These are phyloP conservation scores for Anguilla megastoma DNA, from an alignment of 2,797 vertebrate genomes.

Conservation along the genomic window DNA sequence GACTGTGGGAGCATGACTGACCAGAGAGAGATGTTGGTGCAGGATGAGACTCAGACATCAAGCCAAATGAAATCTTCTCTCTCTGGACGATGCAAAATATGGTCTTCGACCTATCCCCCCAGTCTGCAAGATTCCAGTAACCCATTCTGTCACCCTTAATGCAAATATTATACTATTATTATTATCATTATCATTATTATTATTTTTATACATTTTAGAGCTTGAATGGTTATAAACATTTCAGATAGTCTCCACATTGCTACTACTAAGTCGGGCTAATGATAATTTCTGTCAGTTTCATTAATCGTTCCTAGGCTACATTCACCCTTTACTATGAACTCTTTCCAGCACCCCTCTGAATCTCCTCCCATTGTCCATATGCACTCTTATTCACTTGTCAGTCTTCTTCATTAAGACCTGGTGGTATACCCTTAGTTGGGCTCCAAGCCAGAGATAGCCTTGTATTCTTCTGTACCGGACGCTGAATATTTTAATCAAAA, in stretches of 20 bases:
- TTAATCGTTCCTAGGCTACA: not conserved
- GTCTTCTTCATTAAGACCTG: not conserved
- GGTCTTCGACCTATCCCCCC: no score
- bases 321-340: no score
- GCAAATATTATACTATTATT: no score
- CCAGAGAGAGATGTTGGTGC: no score
- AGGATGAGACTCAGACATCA: no score
- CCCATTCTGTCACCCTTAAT: no score
- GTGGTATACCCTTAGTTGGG: not conserved
- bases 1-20: no score
- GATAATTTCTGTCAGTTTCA: not conserved
- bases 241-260: not conserved
- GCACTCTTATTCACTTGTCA: not conserved
- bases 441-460: not conserved
- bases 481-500: not conserved
- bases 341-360: no score
- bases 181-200: not conserved
- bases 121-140: no score
- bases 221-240: not conserved
- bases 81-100: no score
- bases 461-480: not conserved
- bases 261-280: not conserved
- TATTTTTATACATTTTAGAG: not conserved
- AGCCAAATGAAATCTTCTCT: no score
- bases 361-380: no score